Evolutionary conservation across 2,888 invertebrate species (phyloP).

Genomic region (Nomada fucata): DNA sequence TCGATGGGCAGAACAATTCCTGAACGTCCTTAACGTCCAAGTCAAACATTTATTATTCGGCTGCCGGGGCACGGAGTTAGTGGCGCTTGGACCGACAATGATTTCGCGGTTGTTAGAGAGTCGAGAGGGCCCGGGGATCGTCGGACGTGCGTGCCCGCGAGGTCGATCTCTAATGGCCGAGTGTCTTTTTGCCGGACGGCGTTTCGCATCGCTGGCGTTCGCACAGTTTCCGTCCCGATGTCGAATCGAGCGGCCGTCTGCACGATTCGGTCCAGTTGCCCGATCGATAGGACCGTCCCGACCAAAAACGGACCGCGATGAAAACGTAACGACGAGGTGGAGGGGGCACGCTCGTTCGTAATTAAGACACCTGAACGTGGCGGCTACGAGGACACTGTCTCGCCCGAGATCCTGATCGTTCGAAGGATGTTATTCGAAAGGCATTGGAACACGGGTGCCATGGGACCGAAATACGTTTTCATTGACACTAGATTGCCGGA

Average conservation of each 20-base stretch:
- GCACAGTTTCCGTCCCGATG: conserved; percentile 63
- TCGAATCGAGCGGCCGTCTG: conserved; percentile 51
- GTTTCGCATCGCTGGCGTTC: conserved; percentile 63
- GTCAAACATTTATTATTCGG: background rate
- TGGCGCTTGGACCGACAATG: conserved; percentile 4
- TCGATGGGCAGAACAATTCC: too few species aligned
- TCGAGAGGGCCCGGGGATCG: conserved; percentile 49
- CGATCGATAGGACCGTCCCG: conserved; percentile 52
- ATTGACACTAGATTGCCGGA: too few species aligned
- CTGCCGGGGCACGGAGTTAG: background rate
- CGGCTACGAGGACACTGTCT: background rate
- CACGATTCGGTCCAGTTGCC: conserved; percentile 71
- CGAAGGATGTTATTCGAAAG: too few species aligned
- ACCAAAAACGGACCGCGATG: conserved; percentile 25
- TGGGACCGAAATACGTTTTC: too few species aligned
- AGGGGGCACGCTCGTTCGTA: background rate
- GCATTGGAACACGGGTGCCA: too few species aligned
- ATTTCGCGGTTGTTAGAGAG: conserved; percentile 26
- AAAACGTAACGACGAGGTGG: conserved; percentile 17
- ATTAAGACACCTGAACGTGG: conserved; percentile 4
- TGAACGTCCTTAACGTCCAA: background rate
- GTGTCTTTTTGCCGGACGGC: conserved; percentile 41
- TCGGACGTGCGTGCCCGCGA: conserved; percentile 60
- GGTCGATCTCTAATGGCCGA: conserved; percentile 55
- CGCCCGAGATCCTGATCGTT: background rate